Percentiles rank a stretch among this genome's conserved stretches.
phyloP scores from a whole-genome alignment of 2,888 invertebrate species.

The Sinopyrophorus schimmeli region DNA sequence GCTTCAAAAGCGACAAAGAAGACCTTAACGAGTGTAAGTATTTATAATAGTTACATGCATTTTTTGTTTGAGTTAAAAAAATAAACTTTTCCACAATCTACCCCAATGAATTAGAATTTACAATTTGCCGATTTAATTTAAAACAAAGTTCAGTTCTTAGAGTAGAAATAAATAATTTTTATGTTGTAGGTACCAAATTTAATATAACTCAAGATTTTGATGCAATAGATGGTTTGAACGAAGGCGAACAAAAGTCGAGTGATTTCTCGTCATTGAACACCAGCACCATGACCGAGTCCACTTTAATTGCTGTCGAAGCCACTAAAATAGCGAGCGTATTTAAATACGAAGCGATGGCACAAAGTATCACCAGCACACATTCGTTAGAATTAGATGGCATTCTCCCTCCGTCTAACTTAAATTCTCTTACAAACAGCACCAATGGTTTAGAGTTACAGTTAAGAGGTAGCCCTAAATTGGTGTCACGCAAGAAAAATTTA shows the following conservation, averaged over 20 bases:
- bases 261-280: conserved; percentile 59
- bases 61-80: too few species aligned
- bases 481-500: conserved; percentile 65
- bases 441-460: conserved; percentile 37
- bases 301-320: conserved; percentile 75
- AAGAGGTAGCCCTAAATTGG: conserved; percentile 46
- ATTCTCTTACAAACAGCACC: conserved; percentile 61
- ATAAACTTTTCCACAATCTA: too few species aligned
- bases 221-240: conserved; percentile 35
- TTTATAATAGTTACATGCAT: too few species aligned
- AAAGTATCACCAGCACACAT: conserved; percentile 63
- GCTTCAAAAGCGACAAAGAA: conserved; percentile 65
- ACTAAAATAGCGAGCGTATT: conserved; percentile 68
- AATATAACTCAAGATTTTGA: conserved; percentile 30
- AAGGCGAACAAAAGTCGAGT: conserved; percentile 42
- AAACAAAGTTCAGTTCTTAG: too few species aligned
- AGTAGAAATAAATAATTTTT: too few species aligned
- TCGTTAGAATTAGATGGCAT: conserved; percentile 74
- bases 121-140: too few species aligned
- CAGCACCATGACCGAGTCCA: conserved; percentile 69
- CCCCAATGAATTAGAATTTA: too few species aligned
- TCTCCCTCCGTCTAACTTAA: conserved; percentile 77
- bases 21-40: too few species aligned
- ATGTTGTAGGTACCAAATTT: not conserved
- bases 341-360: conserved; percentile 59